A percentile compares a stretch with the other conserved stretches of the same genome.
phyloP scores from a whole-genome alignment of 1,140 invertebrate genomes.

The Potamilus streckersoni region DNA sequence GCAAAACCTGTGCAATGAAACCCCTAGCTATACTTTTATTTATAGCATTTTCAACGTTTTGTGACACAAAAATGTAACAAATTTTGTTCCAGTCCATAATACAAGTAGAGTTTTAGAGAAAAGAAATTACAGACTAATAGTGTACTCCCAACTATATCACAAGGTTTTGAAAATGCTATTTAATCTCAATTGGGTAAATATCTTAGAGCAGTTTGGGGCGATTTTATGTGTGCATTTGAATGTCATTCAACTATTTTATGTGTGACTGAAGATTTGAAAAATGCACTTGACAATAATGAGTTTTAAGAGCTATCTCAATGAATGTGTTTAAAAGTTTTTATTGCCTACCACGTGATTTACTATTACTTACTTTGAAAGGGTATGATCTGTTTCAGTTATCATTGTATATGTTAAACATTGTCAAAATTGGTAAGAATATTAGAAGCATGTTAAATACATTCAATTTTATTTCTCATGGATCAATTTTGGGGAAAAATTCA shows the following conservation, averaged over 20 bases:
- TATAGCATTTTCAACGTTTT: not conserved
- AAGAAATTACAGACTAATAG: constrained; percentile 13
- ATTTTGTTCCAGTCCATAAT: constrained; percentile 8
- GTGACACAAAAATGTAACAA: constrained; percentile 3
- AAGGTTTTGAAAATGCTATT: constrained; percentile 2
- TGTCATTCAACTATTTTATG: constrained; percentile 13
- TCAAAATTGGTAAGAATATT: too few relatives aligned
- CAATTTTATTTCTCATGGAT: not conserved
- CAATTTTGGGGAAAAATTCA: not conserved
- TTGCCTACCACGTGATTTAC: constrained; percentile 14
- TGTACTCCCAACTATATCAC: not conserved
- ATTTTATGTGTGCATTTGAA: constrained; percentile 11
- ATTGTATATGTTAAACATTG: not conserved
- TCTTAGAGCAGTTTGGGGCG: not conserved
- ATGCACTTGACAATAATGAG: constrained; percentile 5
- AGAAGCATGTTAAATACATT: too few relatives aligned
- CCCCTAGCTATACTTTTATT: too few relatives aligned
- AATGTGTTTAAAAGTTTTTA: constrained; percentile 13
- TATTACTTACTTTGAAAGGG: constrained; percentile 2
- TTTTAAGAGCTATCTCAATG: constrained; percentile 10
- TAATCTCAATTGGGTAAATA: not conserved
- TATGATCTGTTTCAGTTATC: constrained; percentile 3
- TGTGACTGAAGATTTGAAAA: constrained; percentile 14
- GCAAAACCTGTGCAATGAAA: too few relatives aligned
- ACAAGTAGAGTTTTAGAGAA: constrained; percentile 10